phyloP scores from a whole-genome alignment of 2,113 vertebrate genomes.

The Poicephalus gulielmi region DNA sequence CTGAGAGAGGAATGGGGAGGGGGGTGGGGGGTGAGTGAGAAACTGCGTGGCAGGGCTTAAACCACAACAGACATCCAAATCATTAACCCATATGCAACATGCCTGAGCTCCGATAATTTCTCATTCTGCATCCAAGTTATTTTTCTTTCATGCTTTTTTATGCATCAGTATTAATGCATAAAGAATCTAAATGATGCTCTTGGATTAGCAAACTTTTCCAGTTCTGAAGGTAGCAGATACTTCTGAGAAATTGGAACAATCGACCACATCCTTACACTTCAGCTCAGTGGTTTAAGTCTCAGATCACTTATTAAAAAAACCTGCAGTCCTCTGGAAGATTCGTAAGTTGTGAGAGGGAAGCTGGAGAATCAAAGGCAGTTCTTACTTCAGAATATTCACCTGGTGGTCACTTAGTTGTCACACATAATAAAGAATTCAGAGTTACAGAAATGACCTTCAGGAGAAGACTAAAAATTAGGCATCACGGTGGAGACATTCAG shows the following conservation, averaged over 20 bases:
- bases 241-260: not conserved
- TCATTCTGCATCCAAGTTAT: constrained; percentile 6
- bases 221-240: not conserved
- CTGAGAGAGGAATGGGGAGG: too few relatives aligned
- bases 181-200: not conserved
- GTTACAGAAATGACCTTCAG: not conserved
- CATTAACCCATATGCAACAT: constrained; percentile 1
- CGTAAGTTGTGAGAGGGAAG: not conserved
- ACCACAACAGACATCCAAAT: not conserved
- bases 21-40: too few relatives aligned
- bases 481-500: not conserved
- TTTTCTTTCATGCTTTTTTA: constrained; percentile 16
- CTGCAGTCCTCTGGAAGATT: not conserved
- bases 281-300: not conserved
- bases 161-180: not conserved
- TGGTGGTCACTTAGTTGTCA: not conserved
- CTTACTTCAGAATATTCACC: not conserved
- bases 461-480: not conserved
- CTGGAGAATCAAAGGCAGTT: not conserved
- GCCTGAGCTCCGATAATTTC: constrained; percentile 12
- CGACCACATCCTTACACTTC: not conserved
- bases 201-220: constrained; percentile 5
- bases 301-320: not conserved
- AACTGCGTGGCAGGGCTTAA: too few relatives aligned
- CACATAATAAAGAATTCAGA: not conserved